phyloP scores from a whole-genome alignment of 2,797 vertebrate species.

The Intellagama lesueurii region DNA sequence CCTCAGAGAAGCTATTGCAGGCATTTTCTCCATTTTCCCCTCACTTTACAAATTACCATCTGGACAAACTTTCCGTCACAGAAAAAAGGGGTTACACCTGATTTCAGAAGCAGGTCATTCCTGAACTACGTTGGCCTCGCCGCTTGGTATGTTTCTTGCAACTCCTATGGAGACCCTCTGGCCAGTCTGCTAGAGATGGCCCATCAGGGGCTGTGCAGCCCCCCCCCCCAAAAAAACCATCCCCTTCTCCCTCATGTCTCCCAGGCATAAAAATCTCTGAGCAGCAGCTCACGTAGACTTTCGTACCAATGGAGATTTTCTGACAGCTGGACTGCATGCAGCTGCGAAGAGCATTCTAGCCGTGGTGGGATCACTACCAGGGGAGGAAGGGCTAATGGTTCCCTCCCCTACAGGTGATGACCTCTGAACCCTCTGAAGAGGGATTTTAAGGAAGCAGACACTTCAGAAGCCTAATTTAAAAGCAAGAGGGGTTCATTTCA shows the following conservation, averaged over 20 bases:
- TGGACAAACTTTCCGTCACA: not conserved
- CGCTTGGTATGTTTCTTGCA: not conserved
- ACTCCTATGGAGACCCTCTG: not conserved
- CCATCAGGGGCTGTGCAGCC: not conserved
- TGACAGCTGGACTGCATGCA: not conserved
- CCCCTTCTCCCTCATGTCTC: not conserved
- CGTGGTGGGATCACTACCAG: no score
- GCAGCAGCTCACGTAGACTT: not conserved
- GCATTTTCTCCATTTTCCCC: not conserved
- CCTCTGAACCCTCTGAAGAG: no score
- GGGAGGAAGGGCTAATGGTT: no score
- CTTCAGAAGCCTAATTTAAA: no score
- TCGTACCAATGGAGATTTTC: not conserved
- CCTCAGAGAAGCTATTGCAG: not conserved
- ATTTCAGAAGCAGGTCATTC: not conserved
- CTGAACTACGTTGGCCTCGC: no score
- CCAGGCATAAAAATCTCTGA: not conserved
- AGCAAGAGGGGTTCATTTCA: no score
- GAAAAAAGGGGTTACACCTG: not conserved
- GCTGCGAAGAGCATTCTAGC: not conserved
- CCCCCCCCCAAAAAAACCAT: no score
- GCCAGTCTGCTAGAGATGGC: not conserved
- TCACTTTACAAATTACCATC: not conserved
- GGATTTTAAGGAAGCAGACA: no score
- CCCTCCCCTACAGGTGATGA: no score